Percentiles rank a stretch among this genome's conserved stretches.
These are phyloP conservation scores for Harpalus rubripes DNA, from an alignment of 2,888 invertebrate species.

Conservation along the genomic window DNA sequence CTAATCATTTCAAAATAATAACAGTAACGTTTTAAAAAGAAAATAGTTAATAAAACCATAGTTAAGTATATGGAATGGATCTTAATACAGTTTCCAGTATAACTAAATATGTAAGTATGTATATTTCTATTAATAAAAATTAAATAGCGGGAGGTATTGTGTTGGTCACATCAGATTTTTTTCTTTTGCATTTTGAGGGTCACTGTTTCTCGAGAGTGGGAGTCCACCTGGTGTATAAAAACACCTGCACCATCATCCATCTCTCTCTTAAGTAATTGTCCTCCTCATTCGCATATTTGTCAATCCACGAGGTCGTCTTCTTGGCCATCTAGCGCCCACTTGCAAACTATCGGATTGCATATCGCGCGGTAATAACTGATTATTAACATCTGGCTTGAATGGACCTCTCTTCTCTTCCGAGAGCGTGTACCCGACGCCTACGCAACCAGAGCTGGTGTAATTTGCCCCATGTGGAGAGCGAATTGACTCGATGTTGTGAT, in stretches of 20 bases:
- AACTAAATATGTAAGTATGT: too few relatives aligned
- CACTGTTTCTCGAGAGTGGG: constrained; percentile 50
- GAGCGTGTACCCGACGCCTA: constrained; percentile 32
- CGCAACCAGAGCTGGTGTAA: constrained; percentile 49
- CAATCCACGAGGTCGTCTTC: constrained; percentile 44
- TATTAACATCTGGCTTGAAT: constrained; percentile 46
- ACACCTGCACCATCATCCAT: constrained; percentile 53
- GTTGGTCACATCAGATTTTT: too few relatives aligned
- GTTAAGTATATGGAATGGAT: too few relatives aligned
- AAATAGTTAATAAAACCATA: too few relatives aligned
- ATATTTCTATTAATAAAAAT: too few relatives aligned
- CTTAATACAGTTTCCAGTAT: too few relatives aligned
- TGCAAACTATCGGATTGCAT: constrained; percentile 9
- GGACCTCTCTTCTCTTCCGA: constrained; percentile 14
- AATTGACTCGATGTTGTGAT: constrained; percentile 46
- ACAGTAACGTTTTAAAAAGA: too few relatives aligned
- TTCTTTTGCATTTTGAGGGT: constrained; percentile 35
- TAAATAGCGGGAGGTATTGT: too few relatives aligned
- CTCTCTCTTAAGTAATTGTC: constrained; percentile 56
- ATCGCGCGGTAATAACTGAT: constrained; percentile 48
- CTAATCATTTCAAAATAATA: too few relatives aligned
- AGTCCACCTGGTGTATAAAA: constrained; percentile 58
- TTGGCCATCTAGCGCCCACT: constrained; percentile 45
- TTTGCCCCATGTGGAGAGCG: constrained; percentile 50
- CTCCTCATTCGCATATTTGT: constrained; percentile 62